Evolutionary conservation across 2,113 vertebrate species (phyloP).

Genomic region (Gambusia holbrooki): DNA sequence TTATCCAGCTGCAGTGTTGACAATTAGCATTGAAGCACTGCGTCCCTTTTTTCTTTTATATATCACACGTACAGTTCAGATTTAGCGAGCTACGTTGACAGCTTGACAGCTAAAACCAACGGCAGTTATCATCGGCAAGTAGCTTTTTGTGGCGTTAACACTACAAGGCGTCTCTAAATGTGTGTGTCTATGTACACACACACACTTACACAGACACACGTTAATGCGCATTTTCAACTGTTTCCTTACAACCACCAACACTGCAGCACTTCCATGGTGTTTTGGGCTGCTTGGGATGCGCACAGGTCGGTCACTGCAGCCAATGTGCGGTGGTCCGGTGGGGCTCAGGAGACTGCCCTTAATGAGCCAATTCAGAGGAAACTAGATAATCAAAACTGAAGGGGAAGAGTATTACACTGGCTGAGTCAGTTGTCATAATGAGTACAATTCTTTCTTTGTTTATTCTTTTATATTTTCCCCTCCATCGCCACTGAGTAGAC

Average conservation of each 20-base stretch:
- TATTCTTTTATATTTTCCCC: constrained; percentile 10
- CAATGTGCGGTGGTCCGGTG: constrained; percentile 20
- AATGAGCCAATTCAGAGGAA: constrained; percentile 52
- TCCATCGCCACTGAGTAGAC: constrained; percentile 18
- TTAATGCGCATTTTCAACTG: constrained; percentile 9
- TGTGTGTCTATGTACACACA: no score
- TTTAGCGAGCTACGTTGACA: no score
- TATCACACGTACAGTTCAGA: no score
- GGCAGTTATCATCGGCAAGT: no score
- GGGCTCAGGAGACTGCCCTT: constrained; percentile 21
- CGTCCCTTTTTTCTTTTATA: no score
- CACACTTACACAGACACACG: no score
- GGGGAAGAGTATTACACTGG: constrained; percentile 14
- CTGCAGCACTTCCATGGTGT: constrained; percentile 16
- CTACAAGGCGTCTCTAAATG: no score
- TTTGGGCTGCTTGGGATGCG: constrained; percentile 17
- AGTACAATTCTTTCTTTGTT: constrained; percentile 18
- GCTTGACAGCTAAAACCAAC: no score
- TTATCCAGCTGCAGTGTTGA: no score
- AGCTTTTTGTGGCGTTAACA: no score
- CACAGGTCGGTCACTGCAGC: constrained; percentile 17
- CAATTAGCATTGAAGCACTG: no score
- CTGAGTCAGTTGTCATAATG: constrained; percentile 49
- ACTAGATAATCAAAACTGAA: constrained; percentile 37
- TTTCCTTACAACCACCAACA: constrained; percentile 2